These are phyloP conservation scores for Silurus aristotelis DNA, from an alignment of 2,797 vertebrate genomes.

Conservation along the genomic window DNA sequence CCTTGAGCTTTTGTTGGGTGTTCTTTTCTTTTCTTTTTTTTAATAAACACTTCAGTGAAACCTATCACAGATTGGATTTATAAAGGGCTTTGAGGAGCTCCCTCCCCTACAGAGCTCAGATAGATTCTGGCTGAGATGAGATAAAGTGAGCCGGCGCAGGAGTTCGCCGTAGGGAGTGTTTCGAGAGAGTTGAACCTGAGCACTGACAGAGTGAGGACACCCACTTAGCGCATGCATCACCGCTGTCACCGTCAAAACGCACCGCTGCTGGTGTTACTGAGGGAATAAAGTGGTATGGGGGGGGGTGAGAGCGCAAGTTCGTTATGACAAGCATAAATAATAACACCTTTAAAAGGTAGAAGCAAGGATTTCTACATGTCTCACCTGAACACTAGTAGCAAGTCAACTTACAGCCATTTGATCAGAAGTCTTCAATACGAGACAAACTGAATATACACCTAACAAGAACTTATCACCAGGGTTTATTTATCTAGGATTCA, in stretches of 20 bases:
- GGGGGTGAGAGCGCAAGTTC: not conserved
- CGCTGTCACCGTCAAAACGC: slow-evolving; percentile 21
- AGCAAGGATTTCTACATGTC: not conserved
- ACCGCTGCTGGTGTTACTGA: slow-evolving; percentile 15
- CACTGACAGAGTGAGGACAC: slow-evolving; percentile 30
- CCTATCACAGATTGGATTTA: slow-evolving; percentile 49
- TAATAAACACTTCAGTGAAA: slow-evolving; percentile 41
- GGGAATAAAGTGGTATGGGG: slow-evolving; percentile 19
- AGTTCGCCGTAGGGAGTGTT: slow-evolving; percentile 34
- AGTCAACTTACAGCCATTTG: no score
- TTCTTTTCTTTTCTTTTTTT: not conserved
- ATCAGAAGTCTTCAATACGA: no score
- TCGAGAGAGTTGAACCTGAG: slow-evolving; percentile 22
- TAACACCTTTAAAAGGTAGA: not conserved
- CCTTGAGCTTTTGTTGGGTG: slow-evolving; percentile 32
- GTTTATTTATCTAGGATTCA: no score
- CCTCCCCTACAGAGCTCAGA: slow-evolving; percentile 42
- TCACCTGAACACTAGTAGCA: no score
- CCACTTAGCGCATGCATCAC: slow-evolving; percentile 34
- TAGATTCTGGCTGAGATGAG: slow-evolving; percentile 45
- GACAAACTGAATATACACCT: no score
- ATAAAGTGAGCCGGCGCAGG: slow-evolving; percentile 32
- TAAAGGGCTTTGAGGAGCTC: slow-evolving; percentile 39
- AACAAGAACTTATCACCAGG: no score
- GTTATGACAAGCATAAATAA: slow-evolving; percentile 17